Evolutionary conservation across 2,888 invertebrate genomes (phyloP).

Genomic region (Eilema sororculum): DNA sequence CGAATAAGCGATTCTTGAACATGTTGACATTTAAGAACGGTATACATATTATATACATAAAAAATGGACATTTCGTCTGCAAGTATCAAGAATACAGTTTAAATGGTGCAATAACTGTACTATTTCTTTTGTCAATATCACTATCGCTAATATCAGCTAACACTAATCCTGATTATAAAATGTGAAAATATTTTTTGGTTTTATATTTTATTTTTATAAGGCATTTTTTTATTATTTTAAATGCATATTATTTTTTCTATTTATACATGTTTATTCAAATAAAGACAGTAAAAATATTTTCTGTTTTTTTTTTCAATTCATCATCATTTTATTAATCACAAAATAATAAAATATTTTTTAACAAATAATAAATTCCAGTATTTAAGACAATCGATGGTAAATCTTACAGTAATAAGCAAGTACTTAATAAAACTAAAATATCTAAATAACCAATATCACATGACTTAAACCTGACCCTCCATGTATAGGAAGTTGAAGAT

Average conservation of each 20-base stretch:
- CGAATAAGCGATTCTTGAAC: background rate
- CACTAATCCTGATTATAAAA: background rate
- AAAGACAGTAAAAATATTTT: background rate
- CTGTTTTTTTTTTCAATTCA: background rate
- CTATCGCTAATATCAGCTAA: background rate
- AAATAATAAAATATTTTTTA: background rate
- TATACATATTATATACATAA: background rate
- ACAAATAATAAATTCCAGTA: background rate
- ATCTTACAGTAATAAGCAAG: background rate
- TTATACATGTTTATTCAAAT: background rate
- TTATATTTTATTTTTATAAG: slow-evolving; percentile 28
- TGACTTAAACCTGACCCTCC: slow-evolving; percentile 15
- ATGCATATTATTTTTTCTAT: background rate
- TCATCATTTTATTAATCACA: background rate
- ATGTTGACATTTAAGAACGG: background rate
- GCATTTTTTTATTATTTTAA: slow-evolving; percentile 2
- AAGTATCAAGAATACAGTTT: slow-evolving; percentile 1
- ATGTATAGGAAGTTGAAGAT: no score
- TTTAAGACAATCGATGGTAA: background rate
- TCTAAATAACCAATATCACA: slow-evolving; percentile 47
- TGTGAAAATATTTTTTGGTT: slow-evolving; percentile 3
- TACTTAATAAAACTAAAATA: slow-evolving; percentile 13
- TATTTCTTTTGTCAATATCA: background rate
- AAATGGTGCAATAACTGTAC: background rate
- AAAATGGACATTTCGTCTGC: slow-evolving; percentile 1